phyloP scores from a whole-genome alignment of 2,113 vertebrate genomes.

The Forbesichthys agassizii region DNA sequence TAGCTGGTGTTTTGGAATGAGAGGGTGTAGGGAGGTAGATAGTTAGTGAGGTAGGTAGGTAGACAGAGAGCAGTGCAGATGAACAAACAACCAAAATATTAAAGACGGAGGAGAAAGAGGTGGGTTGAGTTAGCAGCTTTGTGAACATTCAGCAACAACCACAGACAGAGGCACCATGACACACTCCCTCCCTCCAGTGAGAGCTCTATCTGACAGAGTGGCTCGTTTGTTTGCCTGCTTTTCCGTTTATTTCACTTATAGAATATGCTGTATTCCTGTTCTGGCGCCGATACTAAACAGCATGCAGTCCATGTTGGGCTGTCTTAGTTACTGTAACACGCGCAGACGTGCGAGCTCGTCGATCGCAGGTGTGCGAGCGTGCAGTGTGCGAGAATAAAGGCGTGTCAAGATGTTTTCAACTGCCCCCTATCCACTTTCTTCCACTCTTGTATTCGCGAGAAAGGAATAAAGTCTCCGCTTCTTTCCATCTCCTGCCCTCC shows the following conservation, averaged over 20 bases:
- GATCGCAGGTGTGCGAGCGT: background rate
- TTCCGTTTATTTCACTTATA: constrained; percentile 8
- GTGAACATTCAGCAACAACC: constrained; percentile 44
- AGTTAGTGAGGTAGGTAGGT: constrained; percentile 5
- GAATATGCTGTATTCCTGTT: background rate
- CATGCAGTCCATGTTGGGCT: too few species aligned
- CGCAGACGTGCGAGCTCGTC: constrained; percentile 8
- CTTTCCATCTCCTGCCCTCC: background rate
- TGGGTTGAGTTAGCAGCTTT: constrained; percentile 4
- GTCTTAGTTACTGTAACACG: background rate
- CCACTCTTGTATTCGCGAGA: background rate
- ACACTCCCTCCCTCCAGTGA: constrained; percentile 40
- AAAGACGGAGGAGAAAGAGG: constrained; percentile 20
- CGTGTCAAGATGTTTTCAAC: background rate
- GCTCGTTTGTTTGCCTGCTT: background rate
- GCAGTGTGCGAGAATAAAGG: constrained; percentile 1
- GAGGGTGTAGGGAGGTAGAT: background rate
- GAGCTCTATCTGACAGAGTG: constrained; percentile 13
- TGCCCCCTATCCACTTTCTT: background rate
- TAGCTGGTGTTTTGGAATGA: background rate
- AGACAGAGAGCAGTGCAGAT: background rate
- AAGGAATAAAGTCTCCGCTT: background rate
- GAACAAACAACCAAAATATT: background rate
- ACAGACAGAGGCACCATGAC: constrained; percentile 45
- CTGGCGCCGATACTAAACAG: too few species aligned